Evolutionary conservation across 2,797 vertebrate species (phyloP), one percentile per base, ranked within the genome.

Genomic region (Pteronotus mesoamericanus): DNA sequence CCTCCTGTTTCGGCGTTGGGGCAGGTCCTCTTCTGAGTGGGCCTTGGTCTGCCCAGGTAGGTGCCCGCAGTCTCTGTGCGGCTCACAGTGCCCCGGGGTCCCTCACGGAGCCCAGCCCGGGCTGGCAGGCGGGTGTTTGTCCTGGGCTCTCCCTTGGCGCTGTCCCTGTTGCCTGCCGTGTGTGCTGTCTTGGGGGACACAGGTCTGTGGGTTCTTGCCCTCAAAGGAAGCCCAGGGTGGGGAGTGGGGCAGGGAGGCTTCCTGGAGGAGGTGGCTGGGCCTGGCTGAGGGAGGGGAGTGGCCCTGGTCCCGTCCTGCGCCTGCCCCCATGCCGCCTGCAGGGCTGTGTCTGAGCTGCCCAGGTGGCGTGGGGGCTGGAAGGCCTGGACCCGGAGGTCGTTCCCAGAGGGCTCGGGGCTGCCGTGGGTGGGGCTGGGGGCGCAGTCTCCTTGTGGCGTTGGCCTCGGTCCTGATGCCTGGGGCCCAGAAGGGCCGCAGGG

Each of bases 311-410:
- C 37, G 19, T 42, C 59, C 32, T 21, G 53, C 10, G 14, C 51
- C 42, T 2, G 11, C 29, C 19, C 6, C 19, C 15, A 3, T 39
- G 10, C 14, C 0, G 1, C 34, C 46, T 5, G 22, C 66, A 55
- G 37, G 71, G 29, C 66, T 34, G 16, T 18, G 29, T 32, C 59
- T 68, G 71, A 82, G 71, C 3, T 32, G 61, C 32, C 4, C 5
- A 4, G 69, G 4, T 44, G 51, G 44, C 18, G 55, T 14, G 37
- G 37, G 39, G 89, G 42, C 74, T 9, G 0, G 57, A 14, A 42
- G 46, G 46, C 9, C 46, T 48, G 46, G 57, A 59, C 2, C 19
- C n/a, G 6, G 34, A 16, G 34, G 10, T 42, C 85, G 32, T 42
- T 61, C 4, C 5, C 12, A 22, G 74, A 44, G 75, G 66, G 37